phyloP scores from a whole-genome alignment of 2,113 vertebrate genomes.

The Pterocles burchelli region DNA sequence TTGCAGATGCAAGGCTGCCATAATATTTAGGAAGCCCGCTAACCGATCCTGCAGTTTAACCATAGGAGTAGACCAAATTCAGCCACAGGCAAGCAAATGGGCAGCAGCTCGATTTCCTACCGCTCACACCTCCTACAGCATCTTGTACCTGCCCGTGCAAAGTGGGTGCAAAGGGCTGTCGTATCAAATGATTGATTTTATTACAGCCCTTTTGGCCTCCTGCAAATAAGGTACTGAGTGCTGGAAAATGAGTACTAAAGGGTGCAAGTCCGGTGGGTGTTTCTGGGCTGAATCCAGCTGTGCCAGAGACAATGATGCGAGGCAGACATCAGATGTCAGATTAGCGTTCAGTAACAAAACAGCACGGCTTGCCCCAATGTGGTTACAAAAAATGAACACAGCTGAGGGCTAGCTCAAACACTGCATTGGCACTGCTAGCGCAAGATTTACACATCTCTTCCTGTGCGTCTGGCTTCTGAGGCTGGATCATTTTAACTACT shows the following conservation, averaged over 20 bases:
- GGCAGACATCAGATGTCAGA: slow-evolving; percentile 35
- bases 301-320: neutral
- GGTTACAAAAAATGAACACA: slow-evolving; percentile 1
- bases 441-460: neutral
- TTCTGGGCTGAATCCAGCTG: slow-evolving; percentile 40
- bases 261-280: neutral
- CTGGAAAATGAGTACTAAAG: neutral
- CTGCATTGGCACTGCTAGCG: neutral
- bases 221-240: neutral
- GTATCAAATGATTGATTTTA: neutral
- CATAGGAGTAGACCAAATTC: neutral
- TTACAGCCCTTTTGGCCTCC: neutral
- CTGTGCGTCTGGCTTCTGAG: neutral
- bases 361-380: neutral
- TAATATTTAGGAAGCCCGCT: neutral
- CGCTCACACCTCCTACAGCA: rapidly evolving
- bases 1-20: neutral
- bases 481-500: neutral
- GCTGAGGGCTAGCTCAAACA: neutral
- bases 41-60: neutral
- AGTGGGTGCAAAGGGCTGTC: neutral
- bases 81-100: rapidly evolving
- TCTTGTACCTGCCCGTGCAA: rapidly evolving
- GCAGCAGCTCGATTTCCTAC: rapidly evolving
- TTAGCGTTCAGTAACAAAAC: neutral